These are phyloP conservation scores for Tortrix viridana DNA, from an alignment of 2,888 invertebrate genomes.

Conservation along the genomic window DNA sequence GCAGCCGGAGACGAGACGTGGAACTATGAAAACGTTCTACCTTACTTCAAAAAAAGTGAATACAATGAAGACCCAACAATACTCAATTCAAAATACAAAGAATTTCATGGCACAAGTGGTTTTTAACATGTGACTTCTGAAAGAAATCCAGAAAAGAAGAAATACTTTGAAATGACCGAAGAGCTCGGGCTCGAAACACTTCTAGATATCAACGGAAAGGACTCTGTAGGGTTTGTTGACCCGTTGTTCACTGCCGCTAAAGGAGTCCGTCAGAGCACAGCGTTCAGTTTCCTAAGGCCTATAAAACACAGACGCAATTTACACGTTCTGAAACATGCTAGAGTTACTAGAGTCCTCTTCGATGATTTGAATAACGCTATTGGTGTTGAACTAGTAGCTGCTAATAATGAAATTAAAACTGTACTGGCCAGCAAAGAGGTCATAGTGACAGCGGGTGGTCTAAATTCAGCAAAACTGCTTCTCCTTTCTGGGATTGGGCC, in stretches of 20 bases:
- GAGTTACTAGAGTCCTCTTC: slow-evolving; percentile 35
- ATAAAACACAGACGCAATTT: slow-evolving; percentile 32
- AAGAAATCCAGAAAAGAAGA: no score
- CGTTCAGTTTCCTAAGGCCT: slow-evolving; percentile 19
- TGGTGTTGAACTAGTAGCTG: slow-evolving; percentile 21
- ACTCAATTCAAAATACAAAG: slow-evolving; percentile 37
- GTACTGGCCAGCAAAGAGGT: slow-evolving; percentile 60
- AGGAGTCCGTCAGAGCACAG: slow-evolving; percentile 19
- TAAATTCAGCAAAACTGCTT: slow-evolving; percentile 66
- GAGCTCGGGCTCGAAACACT: slow-evolving; percentile 66
- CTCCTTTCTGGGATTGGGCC: slow-evolving; percentile 73
- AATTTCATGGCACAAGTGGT: slow-evolving; percentile 66
- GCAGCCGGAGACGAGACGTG: slow-evolving; percentile 48
- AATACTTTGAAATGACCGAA: slow-evolving; percentile 55
- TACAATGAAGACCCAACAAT: slow-evolving; percentile 45
- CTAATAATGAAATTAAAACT: slow-evolving; percentile 35
- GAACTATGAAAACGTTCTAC: slow-evolving; percentile 49
- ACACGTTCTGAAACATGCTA: slow-evolving; percentile 31
- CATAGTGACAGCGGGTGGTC: slow-evolving; percentile 64
- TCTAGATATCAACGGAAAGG: slow-evolving; percentile 61
- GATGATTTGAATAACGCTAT: slow-evolving; percentile 27
- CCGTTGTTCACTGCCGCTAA: slow-evolving; percentile 70
- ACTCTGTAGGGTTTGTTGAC: slow-evolving; percentile 71
- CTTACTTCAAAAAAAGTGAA: slow-evolving; percentile 56
- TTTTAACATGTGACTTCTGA: no score